A percentile compares a stretch with the other conserved stretches of the same genome.
These are phyloP conservation scores for Tenthredo scrophulariae DNA, from an alignment of 2,888 invertebrate genomes.

Conservation along the genomic window DNA sequence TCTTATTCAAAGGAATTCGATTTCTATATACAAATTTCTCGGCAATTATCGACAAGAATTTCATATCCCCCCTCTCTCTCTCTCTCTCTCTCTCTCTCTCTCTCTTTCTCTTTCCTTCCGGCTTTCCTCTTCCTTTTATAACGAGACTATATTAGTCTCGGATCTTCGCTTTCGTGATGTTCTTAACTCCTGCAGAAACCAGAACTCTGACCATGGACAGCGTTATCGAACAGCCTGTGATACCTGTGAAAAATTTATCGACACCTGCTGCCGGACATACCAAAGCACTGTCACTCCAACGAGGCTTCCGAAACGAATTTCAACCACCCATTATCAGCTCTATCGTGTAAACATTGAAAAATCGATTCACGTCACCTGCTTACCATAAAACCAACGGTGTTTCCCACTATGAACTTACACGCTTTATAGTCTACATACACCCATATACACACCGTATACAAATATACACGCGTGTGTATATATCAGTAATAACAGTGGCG, in stretches of 20 bases:
- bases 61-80: neutral
- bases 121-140: neutral
- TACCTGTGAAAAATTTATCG: constrained; percentile 29
- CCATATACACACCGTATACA: too few species aligned
- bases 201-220: neutral
- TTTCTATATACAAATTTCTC: constrained; percentile 36
- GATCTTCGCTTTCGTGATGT: neutral
- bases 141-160: neutral
- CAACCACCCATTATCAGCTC: constrained; percentile 9
- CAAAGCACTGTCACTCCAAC: constrained; percentile 19
- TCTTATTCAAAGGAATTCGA: constrained; percentile 15
- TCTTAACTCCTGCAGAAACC: neutral
- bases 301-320: constrained; percentile 20
- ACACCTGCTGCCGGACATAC: constrained; percentile 38
- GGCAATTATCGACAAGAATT: neutral
- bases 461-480: too few species aligned
- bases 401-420: constrained; percentile 31
- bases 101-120: neutral
- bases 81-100: too few species aligned
- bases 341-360: constrained; percentile 44
- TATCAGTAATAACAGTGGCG: neutral
- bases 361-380: constrained; percentile 46
- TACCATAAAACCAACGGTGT: constrained; percentile 30
- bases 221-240: neutral
- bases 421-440: neutral